phyloP scores from a whole-genome alignment of 2,888 invertebrate species.

The Callosobruchus maculatus region DNA sequence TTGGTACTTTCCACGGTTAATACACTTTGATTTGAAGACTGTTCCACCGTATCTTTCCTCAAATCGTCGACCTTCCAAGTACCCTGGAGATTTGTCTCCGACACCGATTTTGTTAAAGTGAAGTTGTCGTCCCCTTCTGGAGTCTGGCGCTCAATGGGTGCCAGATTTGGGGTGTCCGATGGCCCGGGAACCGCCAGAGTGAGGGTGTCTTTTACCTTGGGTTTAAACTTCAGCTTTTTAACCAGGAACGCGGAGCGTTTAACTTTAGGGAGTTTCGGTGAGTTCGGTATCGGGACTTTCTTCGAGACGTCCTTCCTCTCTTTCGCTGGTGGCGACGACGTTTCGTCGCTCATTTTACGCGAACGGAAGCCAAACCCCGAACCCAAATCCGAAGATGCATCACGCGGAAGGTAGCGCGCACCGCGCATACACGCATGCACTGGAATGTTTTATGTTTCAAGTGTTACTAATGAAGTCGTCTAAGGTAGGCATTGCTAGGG shows the following conservation, averaged over 20 bases:
- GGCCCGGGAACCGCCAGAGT: slow-evolving; percentile 18
- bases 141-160: slow-evolving; percentile 30
- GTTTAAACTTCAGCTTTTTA: slow-evolving; percentile 36
- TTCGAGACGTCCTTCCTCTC: slow-evolving; percentile 14
- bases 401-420: slow-evolving; percentile 16
- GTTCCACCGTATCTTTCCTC: slow-evolving; percentile 19
- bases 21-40: not conserved
- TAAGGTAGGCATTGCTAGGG: not conserved
- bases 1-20: not conserved
- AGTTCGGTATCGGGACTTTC: slow-evolving; percentile 29
- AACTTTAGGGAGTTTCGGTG: slow-evolving; percentile 25
- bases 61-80: slow-evolving; percentile 37
- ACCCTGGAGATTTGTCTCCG: slow-evolving; percentile 40
- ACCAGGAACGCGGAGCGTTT: slow-evolving; percentile 32
- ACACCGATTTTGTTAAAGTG: slow-evolving; percentile 34
- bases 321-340: slow-evolving; percentile 22
- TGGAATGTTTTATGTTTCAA: slow-evolving; percentile 24
- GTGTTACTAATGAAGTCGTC: slow-evolving; percentile 21
- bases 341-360: slow-evolving; percentile 30
- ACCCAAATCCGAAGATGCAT: slow-evolving; percentile 16
- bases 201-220: slow-evolving; percentile 23
- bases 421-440: no score
- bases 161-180: slow-evolving; percentile 28
- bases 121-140: slow-evolving; percentile 37
- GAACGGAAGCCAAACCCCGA: slow-evolving; percentile 3